Evolutionary conservation across 2,888 invertebrate genomes (phyloP).

Genomic region (Pediacus dermestoides): DNA sequence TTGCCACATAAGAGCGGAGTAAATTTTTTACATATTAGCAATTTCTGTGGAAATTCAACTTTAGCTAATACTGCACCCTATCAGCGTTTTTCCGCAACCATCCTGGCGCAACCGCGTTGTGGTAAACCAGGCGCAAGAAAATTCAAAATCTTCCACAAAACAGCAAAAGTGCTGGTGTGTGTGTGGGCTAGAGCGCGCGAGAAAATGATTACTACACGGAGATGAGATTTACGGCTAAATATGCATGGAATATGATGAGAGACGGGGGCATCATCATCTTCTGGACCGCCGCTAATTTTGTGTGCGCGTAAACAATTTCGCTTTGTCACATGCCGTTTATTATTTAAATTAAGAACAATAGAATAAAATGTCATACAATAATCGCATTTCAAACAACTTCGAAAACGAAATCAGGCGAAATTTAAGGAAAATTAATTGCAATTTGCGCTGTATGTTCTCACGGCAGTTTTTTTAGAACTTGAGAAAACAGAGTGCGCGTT

Average conservation of each 20-base stretch:
- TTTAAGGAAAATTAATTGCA: too few relatives aligned
- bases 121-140: conserved; percentile 24
- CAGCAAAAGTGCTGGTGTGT: conserved; percentile 22
- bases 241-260: too few relatives aligned
- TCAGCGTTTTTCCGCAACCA: not conserved
- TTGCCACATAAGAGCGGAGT: too few relatives aligned
- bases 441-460: too few relatives aligned
- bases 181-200: conserved; percentile 19
- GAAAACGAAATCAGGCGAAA: too few relatives aligned
- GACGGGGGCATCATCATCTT: too few relatives aligned
- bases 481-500: too few relatives aligned
- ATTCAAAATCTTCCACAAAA: conserved; percentile 27
- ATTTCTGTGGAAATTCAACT: too few relatives aligned
- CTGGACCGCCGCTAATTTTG: too few relatives aligned
- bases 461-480: too few relatives aligned
- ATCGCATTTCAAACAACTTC: conserved; percentile 1
- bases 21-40: too few relatives aligned
- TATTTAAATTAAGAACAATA: conserved; percentile 19
- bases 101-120: conserved; percentile 31
- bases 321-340: conserved; percentile 18
- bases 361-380: conserved; percentile 6
- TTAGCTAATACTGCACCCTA: conserved; percentile 25
- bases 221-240: too few relatives aligned
- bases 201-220: conserved; percentile 21
- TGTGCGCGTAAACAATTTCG: conserved; percentile 29